Conservation (phyloP, 1,140 invertebrate genomes). For the Drosophila prosaltans region DNA sequence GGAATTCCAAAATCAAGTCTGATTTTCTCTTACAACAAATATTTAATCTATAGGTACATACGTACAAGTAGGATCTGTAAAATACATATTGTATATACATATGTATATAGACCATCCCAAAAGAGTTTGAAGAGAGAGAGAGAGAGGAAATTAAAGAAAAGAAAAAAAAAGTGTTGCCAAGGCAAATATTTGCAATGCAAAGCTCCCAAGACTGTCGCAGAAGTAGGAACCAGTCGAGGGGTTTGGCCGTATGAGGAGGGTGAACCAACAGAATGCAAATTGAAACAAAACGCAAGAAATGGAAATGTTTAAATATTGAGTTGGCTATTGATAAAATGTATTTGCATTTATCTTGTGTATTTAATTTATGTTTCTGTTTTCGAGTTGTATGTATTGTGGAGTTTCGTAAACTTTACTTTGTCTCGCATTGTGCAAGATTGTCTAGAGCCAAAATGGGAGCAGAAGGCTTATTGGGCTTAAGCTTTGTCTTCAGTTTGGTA, state of each 20-base stretch:
- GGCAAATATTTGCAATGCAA: conserved; percentile 56
- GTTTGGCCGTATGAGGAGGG: background rate
- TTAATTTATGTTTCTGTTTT: conserved; percentile 38
- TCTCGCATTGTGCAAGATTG: conserved; percentile 16
- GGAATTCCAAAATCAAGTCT: no score
- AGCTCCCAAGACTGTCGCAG: conserved; percentile 38
- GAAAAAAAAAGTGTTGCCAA: conserved; percentile 28
- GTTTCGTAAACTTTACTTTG: conserved; percentile 9
- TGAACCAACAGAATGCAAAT: conserved; percentile 50
- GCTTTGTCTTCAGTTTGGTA: background rate
- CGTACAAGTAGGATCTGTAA: background rate
- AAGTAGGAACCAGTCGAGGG: conserved; percentile 22
- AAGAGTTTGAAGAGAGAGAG: background rate
- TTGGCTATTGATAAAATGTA: conserved; percentile 49
- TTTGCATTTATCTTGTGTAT: conserved; percentile 58
- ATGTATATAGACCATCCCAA: conserved; percentile 6
- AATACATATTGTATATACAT: conserved; percentile 14
- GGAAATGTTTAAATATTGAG: conserved; percentile 61
- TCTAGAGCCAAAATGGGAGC: conserved; percentile 45
- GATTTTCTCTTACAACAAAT: no score
- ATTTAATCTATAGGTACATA: no score
- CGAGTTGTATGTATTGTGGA: conserved; percentile 3
- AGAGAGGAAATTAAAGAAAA: background rate
- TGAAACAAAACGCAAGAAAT: conserved; percentile 57
- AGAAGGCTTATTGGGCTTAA: conserved; percentile 24